Percentiles rank a stretch among this genome's conserved stretches.
These are phyloP conservation scores for Masticophis lateralis DNA, from an alignment of 2,797 vertebrate species.

Conservation along the genomic window DNA sequence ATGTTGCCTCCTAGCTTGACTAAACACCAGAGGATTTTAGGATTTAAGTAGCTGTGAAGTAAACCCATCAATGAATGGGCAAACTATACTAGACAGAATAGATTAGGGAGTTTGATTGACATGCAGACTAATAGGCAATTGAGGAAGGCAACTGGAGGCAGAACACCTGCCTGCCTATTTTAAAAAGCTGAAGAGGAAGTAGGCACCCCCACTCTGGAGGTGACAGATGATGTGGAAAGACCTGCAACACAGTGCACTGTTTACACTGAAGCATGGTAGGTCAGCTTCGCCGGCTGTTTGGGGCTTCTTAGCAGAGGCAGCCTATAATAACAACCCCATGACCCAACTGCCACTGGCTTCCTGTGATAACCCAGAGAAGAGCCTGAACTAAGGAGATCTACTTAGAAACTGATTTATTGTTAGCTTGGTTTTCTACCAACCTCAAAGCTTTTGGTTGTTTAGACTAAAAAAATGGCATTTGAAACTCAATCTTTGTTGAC, in stretches of 20 bases:
- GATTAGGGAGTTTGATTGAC: not conserved
- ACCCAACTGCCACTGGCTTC: slow-evolving; percentile 52
- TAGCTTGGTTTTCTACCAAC: not conserved
- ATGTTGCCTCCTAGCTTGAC: not conserved
- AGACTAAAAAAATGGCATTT: not conserved
- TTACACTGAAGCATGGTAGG: slow-evolving; percentile 74
- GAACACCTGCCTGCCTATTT: slow-evolving; percentile 49
- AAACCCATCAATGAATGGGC: not conserved
- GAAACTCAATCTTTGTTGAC: not conserved
- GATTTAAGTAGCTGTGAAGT: not conserved
- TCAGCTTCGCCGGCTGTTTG: slow-evolving; percentile 75
- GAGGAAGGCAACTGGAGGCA: not conserved
- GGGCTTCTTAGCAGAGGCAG: slow-evolving; percentile 67
- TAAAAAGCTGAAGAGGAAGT: slow-evolving; percentile 85
- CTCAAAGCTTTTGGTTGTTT: not conserved
- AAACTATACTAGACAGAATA: not conserved
- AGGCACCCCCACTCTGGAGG: slow-evolving; percentile 76
- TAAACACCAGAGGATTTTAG: not conserved
- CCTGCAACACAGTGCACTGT: slow-evolving; percentile 86
- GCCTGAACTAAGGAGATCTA: slow-evolving; percentile 2
- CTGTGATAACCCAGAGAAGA: slow-evolving; percentile 33
- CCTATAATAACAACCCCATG: slow-evolving; percentile 72
- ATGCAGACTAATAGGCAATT: not conserved
- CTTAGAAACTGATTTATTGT: slow-evolving; percentile 2
- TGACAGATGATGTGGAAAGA: slow-evolving; percentile 77